Evolutionary conservation across 2,888 invertebrate species (phyloP).

Genomic region (Tetragonisca angustula): DNA sequence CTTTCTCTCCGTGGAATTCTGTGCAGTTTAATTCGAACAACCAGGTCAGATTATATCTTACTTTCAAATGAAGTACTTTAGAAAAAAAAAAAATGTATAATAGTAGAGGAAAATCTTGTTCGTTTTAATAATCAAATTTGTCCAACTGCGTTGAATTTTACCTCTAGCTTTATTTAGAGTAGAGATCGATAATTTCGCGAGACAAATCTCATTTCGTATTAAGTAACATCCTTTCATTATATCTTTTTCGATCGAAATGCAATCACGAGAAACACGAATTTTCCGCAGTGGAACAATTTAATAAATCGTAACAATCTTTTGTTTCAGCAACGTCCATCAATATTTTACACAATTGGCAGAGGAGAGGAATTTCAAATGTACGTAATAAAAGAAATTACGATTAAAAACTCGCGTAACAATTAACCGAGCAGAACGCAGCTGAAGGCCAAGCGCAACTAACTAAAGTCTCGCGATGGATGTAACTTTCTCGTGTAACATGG

Average conservation of each 20-base stretch:
- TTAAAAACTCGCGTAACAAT: neutral
- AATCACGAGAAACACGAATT: no score
- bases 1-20: neutral
- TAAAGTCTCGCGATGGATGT: conserved; percentile 5
- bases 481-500: conserved; percentile 22
- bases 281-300: neutral
- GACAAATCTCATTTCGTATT: no score
- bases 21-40: neutral
- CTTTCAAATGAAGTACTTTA: neutral
- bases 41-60: neutral
- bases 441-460: neutral
- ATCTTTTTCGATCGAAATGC: no score
- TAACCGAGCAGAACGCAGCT: neutral
- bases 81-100: neutral
- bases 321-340: neutral
- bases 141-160: neutral
- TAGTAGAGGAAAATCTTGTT: neutral
- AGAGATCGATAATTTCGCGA: no score
- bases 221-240: no score
- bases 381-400: neutral
- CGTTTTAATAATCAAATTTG: neutral
- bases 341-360: neutral
- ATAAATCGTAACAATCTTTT: neutral
- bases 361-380: neutral
- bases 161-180: no score